Evolutionary conservation across 2,113 vertebrate genomes (phyloP).

Genomic region (Puntigrus tetrazona): DNA sequence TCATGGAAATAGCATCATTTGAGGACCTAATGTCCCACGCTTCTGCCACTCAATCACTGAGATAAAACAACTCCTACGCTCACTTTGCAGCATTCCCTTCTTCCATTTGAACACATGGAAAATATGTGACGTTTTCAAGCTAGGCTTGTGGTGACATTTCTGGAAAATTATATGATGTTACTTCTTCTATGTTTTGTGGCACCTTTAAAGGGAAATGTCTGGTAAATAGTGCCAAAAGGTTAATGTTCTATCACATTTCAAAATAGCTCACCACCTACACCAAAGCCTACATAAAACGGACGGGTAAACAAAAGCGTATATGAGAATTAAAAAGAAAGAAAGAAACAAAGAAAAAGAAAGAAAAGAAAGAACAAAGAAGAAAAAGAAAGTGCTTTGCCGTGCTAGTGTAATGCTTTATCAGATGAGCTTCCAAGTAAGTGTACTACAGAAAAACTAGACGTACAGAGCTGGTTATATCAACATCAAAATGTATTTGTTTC

Average conservation of each 20-base stretch:
- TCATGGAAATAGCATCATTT: slow-evolving; percentile 35
- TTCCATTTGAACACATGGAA: slow-evolving; percentile 12
- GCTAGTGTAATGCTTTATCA: background rate
- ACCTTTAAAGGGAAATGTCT: background rate
- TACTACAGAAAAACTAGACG: background rate
- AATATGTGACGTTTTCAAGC: slow-evolving; percentile 30
- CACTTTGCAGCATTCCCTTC: background rate
- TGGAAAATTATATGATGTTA: background rate
- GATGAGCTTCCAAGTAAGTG: background rate
- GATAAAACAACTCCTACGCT: background rate
- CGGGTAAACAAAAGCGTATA: background rate
- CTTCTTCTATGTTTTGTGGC: too few relatives aligned
- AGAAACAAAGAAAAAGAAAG: too few relatives aligned
- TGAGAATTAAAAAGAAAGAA: background rate
- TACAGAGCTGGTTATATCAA: background rate
- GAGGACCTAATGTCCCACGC: background rate
- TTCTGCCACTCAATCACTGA: slow-evolving; percentile 18
- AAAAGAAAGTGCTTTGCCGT: too few relatives aligned
- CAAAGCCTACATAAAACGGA: background rate
- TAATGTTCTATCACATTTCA: background rate
- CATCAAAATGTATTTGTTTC: background rate
- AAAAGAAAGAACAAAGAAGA: too few relatives aligned
- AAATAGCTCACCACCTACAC: background rate
- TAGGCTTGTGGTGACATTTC: background rate
- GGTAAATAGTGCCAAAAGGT: background rate